A percentile compares a stretch with the other conserved stretches of the same genome.
phyloP scores from a whole-genome alignment of 2,113 vertebrate species.

The Sinocyclocheilus grahami region DNA sequence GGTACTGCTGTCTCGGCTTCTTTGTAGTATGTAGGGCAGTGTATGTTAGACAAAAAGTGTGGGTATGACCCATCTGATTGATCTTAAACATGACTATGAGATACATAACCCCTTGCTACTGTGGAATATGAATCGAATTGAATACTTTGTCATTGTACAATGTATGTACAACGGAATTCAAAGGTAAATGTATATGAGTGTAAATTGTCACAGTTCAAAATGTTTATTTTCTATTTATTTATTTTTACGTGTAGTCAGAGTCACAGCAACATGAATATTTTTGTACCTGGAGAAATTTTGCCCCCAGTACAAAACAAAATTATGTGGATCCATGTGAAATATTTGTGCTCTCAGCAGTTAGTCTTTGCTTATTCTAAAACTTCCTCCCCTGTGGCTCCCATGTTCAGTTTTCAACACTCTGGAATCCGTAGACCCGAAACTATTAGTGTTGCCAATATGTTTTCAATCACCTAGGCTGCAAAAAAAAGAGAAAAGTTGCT shows the following conservation, averaged over 20 bases:
- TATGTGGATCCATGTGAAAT: not conserved
- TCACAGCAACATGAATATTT: not conserved
- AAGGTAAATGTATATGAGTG: no score
- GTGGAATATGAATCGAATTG: no score
- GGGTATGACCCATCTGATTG: constrained; percentile 27
- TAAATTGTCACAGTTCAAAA: no score
- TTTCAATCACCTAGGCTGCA: constrained; percentile 39
- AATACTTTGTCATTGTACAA: no score
- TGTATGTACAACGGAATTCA: no score
- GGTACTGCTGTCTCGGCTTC: constrained; percentile 17
- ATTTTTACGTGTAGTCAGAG: no score
- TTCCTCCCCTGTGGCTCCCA: constrained; percentile 18
- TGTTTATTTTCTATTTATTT: no score
- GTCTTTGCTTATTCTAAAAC: constrained; percentile 28
- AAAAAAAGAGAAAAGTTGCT: constrained; percentile 34
- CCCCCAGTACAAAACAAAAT: constrained; percentile 10
- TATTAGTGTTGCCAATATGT: constrained; percentile 36
- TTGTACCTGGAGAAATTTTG: not conserved
- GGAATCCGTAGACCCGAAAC: constrained; percentile 4
- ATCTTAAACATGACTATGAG: constrained; percentile 30
- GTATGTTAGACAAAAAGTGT: constrained; percentile 39
- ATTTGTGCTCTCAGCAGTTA: constrained; percentile 24
- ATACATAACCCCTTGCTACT: no score
- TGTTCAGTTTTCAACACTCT: constrained; percentile 26
- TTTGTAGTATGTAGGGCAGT: constrained; percentile 10